A percentile compares a stretch with the other conserved stretches of the same genome.
Evolutionary conservation across 2,888 invertebrate species (phyloP).

Genomic region (Noctua pronuba): DNA sequence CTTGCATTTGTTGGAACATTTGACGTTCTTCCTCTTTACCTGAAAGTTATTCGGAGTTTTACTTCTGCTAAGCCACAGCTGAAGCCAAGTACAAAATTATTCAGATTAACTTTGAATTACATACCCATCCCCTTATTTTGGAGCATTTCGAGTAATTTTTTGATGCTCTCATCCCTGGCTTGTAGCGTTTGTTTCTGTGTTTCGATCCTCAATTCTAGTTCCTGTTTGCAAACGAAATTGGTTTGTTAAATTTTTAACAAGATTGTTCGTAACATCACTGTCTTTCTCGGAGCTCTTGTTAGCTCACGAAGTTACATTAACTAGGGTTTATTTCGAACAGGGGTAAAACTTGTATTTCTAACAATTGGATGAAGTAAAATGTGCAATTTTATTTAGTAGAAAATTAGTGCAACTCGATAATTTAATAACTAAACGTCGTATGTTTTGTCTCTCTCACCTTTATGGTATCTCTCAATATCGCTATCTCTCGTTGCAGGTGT

Average conservation of each 20-base stretch:
- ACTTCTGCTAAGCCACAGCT: slow-evolving; percentile 80
- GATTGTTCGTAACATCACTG: slow-evolving; percentile 40
- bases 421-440: background rate
- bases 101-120: slow-evolving; percentile 76
- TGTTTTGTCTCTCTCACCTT: slow-evolving; percentile 90
- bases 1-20: slow-evolving; percentile 99
- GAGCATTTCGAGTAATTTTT: slow-evolving; percentile 99
- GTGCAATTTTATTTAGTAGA: slow-evolving; percentile 12
- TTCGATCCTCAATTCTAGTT: slow-evolving; percentile 98
- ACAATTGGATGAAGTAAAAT: background rate
- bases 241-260: slow-evolving; percentile 53
- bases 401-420: background rate
- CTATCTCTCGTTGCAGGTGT: slow-evolving; percentile 97
- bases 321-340: slow-evolving; percentile 13
- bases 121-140: slow-evolving; percentile 99
- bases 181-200: slow-evolving; percentile 99
- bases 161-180: slow-evolving; percentile 99
- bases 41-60: slow-evolving; percentile 86
- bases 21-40: slow-evolving; percentile 98
- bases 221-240: slow-evolving; percentile 89
- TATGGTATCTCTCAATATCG: slow-evolving; percentile 97
- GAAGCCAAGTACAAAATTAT: slow-evolving; percentile 49
- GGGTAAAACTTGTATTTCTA: slow-evolving; percentile 4
- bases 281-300: slow-evolving; percentile 21
- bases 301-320: slow-evolving; percentile 15